Conservation (phyloP, 2,888 invertebrate genomes). For the Aricia artaxerxes region DNA sequence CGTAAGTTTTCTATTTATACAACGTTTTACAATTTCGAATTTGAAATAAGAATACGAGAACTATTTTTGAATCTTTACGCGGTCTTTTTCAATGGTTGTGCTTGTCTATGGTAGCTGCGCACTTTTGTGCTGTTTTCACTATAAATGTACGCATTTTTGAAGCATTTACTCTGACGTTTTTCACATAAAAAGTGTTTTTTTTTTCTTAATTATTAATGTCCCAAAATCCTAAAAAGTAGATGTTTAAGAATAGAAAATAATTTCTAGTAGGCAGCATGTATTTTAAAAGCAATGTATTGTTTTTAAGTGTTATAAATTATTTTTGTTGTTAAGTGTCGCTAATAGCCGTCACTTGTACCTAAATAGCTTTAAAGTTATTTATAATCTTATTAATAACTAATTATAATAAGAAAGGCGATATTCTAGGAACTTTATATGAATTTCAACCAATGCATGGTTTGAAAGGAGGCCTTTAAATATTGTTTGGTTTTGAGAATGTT, state of each 20-base stretch:
- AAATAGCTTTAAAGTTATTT: constrained; percentile 6
- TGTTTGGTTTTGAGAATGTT: too few relatives aligned
- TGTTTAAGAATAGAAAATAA: neutral
- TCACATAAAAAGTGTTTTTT: too few relatives aligned
- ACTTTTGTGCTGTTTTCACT: neutral
- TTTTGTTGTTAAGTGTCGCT: constrained; percentile 17
- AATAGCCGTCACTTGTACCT: neutral
- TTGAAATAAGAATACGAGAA: neutral
- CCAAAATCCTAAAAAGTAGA: neutral
- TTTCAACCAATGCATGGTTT: neutral
- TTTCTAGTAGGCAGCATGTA: neutral
- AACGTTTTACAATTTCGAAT: neutral
- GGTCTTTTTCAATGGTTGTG: neutral
- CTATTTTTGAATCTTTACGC: constrained; percentile 11
- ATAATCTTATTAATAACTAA: neutral
- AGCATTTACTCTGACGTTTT: neutral
- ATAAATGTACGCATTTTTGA: constrained; percentile 7
- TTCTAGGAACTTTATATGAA: neutral
- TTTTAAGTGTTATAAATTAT: constrained; percentile 16
- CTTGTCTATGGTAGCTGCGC: neutral
- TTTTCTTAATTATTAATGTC: neutral
- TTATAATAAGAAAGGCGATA: neutral
- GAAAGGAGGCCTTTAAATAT: too few relatives aligned
- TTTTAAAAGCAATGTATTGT: neutral
- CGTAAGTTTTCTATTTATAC: neutral